Conservation (phyloP, 2,797 vertebrate species). For the Podarcis lilfordi region DNA sequence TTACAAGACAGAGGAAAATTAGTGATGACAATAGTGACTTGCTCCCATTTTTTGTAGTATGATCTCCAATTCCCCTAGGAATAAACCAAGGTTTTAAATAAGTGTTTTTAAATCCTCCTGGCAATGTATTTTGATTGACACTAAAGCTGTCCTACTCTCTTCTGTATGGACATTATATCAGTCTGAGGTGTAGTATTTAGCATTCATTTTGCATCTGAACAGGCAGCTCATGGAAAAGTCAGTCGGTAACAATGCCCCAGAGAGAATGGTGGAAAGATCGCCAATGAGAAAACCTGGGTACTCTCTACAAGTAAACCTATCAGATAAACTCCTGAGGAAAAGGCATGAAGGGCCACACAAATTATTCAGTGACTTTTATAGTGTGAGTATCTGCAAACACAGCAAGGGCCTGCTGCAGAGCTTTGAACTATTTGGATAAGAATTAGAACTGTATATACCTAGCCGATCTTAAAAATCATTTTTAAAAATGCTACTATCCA, state of each 20-base stretch:
- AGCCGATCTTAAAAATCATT: slow-evolving; percentile 9
- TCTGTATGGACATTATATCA: neutral
- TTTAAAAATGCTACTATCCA: neutral
- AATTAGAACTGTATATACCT: neutral
- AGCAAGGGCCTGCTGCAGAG: slow-evolving; percentile 20
- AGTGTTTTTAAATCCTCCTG: neutral
- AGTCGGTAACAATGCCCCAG: neutral
- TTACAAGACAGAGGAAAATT: slow-evolving; percentile 16
- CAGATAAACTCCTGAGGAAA: slow-evolving; percentile 1
- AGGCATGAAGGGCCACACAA: neutral
- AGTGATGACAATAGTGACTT: neutral
- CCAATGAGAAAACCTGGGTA: neutral
- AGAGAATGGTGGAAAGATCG: neutral
- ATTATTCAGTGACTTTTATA: slow-evolving; percentile 13
- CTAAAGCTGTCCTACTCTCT: slow-evolving; percentile 15
- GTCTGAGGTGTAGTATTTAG: slow-evolving; percentile 30
- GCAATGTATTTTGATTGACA: slow-evolving; percentile 18
- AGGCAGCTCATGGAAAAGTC: slow-evolving; percentile 18
- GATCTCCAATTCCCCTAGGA: neutral
- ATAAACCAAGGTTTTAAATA: neutral
- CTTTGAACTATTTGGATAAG: neutral
- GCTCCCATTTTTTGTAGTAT: slow-evolving; percentile 2
- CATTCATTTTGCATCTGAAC: slow-evolving; percentile 24
- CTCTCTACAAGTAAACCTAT: neutral
- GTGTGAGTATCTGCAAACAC: neutral